A percentile compares a stretch with the other conserved stretches of the same genome.
Evolutionary conservation across 2,797 vertebrate species (phyloP).

Genomic region (Myotis myotis): DNA sequence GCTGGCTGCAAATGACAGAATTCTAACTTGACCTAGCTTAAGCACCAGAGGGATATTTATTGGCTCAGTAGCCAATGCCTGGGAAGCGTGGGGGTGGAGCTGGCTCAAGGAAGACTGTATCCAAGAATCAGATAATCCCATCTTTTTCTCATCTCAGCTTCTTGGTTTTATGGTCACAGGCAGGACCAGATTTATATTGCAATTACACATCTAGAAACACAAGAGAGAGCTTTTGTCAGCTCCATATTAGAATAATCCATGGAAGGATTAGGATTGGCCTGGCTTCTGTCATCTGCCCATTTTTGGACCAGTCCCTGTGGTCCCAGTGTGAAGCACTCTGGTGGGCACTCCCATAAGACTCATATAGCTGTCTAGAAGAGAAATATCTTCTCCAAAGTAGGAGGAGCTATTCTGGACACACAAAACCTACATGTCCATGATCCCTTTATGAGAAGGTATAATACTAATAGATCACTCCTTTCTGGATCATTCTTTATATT

Average conservation of each 20-base stretch:
- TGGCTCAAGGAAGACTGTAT: not conserved
- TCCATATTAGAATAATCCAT: not conserved
- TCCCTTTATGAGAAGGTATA: not conserved
- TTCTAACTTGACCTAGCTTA: not conserved
- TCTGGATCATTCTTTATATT: not conserved
- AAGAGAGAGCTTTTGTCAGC: not conserved
- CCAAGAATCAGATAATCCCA: not conserved
- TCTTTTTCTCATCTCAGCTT: not conserved
- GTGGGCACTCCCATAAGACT: not conserved
- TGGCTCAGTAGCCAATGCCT: not conserved
- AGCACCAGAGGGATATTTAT: not conserved
- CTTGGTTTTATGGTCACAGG: not conserved
- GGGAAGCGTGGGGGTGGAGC: not conserved
- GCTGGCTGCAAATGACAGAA: constrained; percentile 41
- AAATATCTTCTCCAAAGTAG: not conserved
- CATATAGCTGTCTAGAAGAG: not conserved
- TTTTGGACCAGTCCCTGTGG: not conserved
- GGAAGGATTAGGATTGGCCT: not conserved
- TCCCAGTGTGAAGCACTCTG: not conserved
- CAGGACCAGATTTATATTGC: not conserved
- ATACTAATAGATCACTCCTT: not conserved
- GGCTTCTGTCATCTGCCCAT: not conserved
- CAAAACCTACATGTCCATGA: not conserved
- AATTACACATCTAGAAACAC: constrained; percentile 7
- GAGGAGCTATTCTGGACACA: not conserved